phyloP scores from a whole-genome alignment of 1,140 invertebrate species.

The Dreissena rostriformis region DNA sequence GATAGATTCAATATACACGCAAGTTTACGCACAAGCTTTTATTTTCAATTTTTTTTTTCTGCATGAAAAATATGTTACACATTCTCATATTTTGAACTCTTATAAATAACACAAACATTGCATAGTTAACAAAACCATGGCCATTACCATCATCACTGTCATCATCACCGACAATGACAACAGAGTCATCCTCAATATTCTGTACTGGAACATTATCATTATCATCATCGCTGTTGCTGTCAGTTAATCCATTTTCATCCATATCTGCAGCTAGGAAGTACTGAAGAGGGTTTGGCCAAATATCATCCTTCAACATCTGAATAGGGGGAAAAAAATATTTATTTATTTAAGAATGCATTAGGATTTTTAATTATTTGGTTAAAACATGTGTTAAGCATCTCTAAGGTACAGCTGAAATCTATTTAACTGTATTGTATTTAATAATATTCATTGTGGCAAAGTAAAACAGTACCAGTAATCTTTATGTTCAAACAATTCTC shows the following conservation, averaged over 20 bases:
- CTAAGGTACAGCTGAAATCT: too few species aligned
- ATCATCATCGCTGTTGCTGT: constrained; percentile 71
- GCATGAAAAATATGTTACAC: too few species aligned
- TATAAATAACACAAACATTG: background rate
- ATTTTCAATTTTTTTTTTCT: too few species aligned
- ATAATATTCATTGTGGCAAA: too few species aligned
- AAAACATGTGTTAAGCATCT: too few species aligned
- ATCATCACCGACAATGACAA: constrained; percentile 72
- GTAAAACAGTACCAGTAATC: too few species aligned
- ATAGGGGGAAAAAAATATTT: background rate
- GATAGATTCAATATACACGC: too few species aligned
- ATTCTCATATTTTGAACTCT: too few species aligned
- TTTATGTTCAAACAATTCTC: too few species aligned
- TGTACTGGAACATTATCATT: constrained; percentile 57
- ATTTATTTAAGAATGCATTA: background rate
- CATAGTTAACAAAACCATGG: background rate
- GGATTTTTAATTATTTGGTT: too few species aligned
- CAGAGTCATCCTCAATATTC: constrained; percentile 64
- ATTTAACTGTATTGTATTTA: too few species aligned
- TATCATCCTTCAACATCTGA: constrained; percentile 90
- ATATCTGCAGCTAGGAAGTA: constrained; percentile 89
- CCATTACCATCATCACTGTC: constrained; percentile 68
- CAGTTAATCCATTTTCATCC: constrained; percentile 72
- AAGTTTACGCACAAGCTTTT: too few species aligned
- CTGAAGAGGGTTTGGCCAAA: constrained; percentile 95